phyloP scores from a whole-genome alignment of 2,113 vertebrate species.

The Antechinus stuartii region DNA sequence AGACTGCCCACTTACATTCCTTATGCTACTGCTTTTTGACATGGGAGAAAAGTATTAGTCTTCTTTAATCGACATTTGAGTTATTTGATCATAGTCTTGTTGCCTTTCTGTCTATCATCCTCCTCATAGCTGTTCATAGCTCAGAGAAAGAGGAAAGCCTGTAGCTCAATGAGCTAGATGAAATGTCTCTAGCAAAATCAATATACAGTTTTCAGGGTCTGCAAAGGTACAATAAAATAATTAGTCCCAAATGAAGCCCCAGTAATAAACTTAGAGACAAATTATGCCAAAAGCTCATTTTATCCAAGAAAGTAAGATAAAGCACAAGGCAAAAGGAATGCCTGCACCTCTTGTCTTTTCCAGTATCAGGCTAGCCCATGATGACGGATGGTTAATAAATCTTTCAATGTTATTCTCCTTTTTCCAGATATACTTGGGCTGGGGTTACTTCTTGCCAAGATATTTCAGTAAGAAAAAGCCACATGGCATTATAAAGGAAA shows the following conservation, averaged over 20 bases:
- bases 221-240: slow-evolving; percentile 13
- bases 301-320: slow-evolving; percentile 63
- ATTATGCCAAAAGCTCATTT: slow-evolving; percentile 52
- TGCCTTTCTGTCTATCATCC: background rate
- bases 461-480: slow-evolving; percentile 15
- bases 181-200: background rate
- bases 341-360: slow-evolving; percentile 25
- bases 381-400: slow-evolving; percentile 42
- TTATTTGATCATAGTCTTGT: background rate
- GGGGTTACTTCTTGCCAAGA: background rate
- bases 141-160: background rate
- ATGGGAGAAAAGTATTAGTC: slow-evolving; percentile 22
- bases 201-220: background rate
- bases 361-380: slow-evolving; percentile 32
- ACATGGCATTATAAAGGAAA: background rate
- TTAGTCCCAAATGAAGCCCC: slow-evolving; percentile 25
- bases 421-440: slow-evolving; percentile 31
- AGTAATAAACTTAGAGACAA: slow-evolving; percentile 46
- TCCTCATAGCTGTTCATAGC: background rate
- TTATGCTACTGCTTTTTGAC: slow-evolving; percentile 14
- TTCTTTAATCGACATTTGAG: slow-evolving; percentile 43
- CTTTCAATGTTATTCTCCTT: slow-evolving; percentile 25
- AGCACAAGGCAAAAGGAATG: slow-evolving; percentile 56
- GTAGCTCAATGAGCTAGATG: background rate
- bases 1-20: slow-evolving; percentile 45